A percentile compares a stretch with the other conserved stretches of the same genome.
Evolutionary conservation across 53 echinoderm and acorn worm genomes (phyloP).

Genomic region (Zoroaster sp.): DNA sequence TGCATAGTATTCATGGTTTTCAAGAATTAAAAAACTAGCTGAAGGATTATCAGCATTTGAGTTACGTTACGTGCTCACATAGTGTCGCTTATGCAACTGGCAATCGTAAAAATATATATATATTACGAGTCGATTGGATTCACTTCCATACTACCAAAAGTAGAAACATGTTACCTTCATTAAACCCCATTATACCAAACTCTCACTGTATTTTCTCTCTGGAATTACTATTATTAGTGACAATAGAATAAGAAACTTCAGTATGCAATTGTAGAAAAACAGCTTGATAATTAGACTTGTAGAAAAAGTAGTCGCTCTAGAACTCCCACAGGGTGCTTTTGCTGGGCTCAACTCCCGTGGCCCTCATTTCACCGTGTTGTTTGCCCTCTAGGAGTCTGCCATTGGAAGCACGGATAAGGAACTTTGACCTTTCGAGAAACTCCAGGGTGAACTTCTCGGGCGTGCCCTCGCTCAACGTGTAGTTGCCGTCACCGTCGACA

Average conservation of each 20-base stretch:
- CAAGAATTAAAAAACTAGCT: background rate
- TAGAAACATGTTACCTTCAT: background rate
- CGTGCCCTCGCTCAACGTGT: constrained; percentile 9
- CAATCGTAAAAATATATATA: background rate
- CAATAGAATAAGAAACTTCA: background rate
- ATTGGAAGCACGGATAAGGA: constrained; percentile 70
- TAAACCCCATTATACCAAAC: background rate
- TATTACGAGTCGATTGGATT: background rate
- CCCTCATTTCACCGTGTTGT: constrained; percentile 70
- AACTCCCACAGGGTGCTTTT: constrained; percentile 62
- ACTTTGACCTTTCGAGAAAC: constrained; percentile 58
- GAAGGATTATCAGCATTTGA: background rate
- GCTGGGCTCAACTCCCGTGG: constrained; percentile 42
- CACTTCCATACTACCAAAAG: background rate
- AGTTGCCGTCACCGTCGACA: constrained; percentile 38
- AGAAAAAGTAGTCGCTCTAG: constrained; percentile 15
- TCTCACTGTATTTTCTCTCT: background rate
- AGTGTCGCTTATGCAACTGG: background rate
- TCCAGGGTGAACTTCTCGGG: constrained; percentile 69
- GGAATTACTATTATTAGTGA: background rate
- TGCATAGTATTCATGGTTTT: background rate
- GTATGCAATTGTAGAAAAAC: background rate
- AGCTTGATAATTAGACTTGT: background rate
- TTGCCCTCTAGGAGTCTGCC: constrained; percentile 70
- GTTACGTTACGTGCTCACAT: background rate